Evolutionary conservation across 2,113 vertebrate species (phyloP).

Genomic region (Sialia sialis): DNA sequence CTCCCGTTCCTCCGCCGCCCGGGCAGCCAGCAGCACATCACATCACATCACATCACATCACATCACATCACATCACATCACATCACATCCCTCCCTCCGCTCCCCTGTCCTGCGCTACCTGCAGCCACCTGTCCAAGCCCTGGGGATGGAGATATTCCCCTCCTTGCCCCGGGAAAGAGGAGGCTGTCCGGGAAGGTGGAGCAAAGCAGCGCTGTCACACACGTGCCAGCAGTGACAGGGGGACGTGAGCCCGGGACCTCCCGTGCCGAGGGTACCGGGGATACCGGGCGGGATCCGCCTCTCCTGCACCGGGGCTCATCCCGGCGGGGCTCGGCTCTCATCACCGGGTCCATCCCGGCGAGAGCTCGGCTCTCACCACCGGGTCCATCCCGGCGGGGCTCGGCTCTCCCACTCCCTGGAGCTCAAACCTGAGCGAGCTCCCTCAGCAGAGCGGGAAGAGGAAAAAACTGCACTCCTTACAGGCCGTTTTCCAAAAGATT

Average conservation of each 20-base stretch:
- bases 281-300: accelerated
- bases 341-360: background rate
- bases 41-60: too few species aligned
- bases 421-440: background rate
- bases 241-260: background rate
- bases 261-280: background rate
- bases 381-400: background rate
- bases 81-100: background rate
- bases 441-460: background rate
- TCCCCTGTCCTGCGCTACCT: accelerated
- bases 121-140: background rate
- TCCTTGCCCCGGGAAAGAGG: background rate
- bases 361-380: too few species aligned
- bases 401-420: background rate
- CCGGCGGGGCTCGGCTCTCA: background rate
- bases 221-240: background rate
- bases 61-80: too few species aligned
- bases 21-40: background rate
- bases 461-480: background rate
- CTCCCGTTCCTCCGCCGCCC: background rate
- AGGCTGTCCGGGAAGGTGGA: background rate
- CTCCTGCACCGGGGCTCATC: background rate
- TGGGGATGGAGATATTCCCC: background rate
- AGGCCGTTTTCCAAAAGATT: background rate
- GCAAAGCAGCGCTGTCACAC: background rate